A percentile compares a stretch with the other conserved stretches of the same genome.
phyloP scores from a whole-genome alignment of 1,140 invertebrate species.

The Aphidius gifuensis region DNA sequence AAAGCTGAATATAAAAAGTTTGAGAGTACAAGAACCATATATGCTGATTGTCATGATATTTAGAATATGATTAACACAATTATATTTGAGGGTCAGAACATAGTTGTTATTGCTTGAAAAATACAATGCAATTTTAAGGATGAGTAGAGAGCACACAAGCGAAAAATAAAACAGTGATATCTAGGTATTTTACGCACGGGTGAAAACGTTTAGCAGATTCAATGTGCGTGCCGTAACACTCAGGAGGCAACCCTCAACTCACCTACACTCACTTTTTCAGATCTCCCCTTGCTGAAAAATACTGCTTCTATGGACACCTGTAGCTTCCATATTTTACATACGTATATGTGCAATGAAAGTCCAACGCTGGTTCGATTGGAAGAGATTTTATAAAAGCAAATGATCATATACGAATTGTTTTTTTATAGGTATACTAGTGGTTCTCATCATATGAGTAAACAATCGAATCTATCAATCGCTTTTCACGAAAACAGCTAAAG shows the following conservation, averaged over 20 bases:
- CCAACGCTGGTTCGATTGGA: not conserved
- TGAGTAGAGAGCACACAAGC: not conserved
- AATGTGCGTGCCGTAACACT: conserved; percentile 44
- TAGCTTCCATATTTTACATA: conserved; percentile 56
- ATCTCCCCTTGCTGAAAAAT: conserved; percentile 48
- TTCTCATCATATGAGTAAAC: too few relatives aligned
- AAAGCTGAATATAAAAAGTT: too few relatives aligned
- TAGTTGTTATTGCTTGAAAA: conserved; percentile 24
- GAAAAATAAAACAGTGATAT: conserved; percentile 57
- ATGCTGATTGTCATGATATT: too few relatives aligned
- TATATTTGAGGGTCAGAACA: too few relatives aligned
- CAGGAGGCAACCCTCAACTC: conserved; percentile 26
- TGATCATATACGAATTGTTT: conserved; percentile 18
- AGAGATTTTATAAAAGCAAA: conserved; percentile 9
- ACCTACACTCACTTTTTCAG: conserved; percentile 11
- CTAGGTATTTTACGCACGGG: conserved; percentile 57
- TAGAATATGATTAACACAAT: too few relatives aligned
- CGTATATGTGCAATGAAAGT: conserved; percentile 28
- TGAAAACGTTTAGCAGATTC: conserved; percentile 55
- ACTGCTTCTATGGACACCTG: conserved; percentile 56
- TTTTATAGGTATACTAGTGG: not conserved
- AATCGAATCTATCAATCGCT: too few relatives aligned
- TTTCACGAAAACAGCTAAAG: too few relatives aligned
- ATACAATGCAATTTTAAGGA: not conserved
- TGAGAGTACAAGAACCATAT: too few relatives aligned